phyloP scores from a whole-genome alignment of 2,113 vertebrate genomes.

The Rallus limicola region DNA sequence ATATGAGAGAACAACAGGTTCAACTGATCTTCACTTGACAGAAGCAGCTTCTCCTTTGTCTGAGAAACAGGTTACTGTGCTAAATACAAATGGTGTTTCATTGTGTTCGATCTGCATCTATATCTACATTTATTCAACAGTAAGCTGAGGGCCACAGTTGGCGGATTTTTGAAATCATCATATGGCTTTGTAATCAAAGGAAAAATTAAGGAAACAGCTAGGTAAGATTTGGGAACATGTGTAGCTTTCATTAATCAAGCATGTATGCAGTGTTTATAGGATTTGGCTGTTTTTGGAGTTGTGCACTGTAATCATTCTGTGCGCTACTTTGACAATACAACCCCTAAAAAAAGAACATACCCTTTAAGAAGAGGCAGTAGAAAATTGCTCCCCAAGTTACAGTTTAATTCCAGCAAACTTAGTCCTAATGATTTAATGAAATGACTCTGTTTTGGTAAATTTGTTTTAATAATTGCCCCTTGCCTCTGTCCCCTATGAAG shows the following conservation, averaged over 20 bases:
- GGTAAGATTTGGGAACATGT: background rate
- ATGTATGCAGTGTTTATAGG: background rate
- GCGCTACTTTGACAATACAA: background rate
- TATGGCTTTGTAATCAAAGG: background rate
- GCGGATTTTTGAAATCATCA: background rate
- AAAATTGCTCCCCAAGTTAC: background rate
- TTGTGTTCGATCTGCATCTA: background rate
- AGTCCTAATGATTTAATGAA: background rate
- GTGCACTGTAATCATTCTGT: rapidly evolving
- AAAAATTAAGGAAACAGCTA: background rate
- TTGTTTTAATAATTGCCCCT: background rate
- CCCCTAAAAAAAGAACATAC: background rate
- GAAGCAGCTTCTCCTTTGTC: background rate
- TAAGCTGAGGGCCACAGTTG: background rate
- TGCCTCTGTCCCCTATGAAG: background rate
- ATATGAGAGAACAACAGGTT: background rate
- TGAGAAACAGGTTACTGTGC: background rate
- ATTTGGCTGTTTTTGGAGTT: background rate
- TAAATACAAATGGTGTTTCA: background rate
- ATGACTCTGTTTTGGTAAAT: background rate
- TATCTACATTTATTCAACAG: background rate
- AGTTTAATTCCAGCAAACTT: background rate
- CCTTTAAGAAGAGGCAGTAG: background rate
- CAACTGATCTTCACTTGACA: background rate
- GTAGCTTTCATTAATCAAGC: background rate